These are phyloP conservation scores for Cardiocondyla obscurior DNA, from an alignment of 1,140 invertebrate species.

Conservation along the genomic window DNA sequence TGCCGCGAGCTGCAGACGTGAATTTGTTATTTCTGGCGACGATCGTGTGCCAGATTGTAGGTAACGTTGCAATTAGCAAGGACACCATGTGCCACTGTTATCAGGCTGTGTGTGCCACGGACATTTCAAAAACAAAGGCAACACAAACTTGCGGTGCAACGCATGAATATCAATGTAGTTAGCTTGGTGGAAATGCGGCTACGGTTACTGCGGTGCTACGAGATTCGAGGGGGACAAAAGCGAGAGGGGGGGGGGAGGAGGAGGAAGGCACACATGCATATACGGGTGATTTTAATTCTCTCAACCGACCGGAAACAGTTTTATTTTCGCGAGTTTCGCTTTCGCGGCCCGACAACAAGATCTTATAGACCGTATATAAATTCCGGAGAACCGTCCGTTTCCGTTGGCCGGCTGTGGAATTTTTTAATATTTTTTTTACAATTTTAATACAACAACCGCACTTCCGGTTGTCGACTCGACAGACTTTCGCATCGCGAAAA, in stretches of 20 bases:
- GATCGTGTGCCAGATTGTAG: neutral
- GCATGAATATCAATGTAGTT: constrained; percentile 42
- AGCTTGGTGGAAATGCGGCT: neutral
- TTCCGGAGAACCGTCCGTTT: neutral
- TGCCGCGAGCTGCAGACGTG: neutral
- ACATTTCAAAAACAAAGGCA: constrained; percentile 36
- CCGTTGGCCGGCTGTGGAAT: no score
- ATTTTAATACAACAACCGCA: neutral
- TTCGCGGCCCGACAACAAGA: neutral
- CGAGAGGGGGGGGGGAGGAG: no score
- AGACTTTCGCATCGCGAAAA: neutral
- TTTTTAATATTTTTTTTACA: neutral
- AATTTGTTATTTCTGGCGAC: neutral
- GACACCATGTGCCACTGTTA: constrained; percentile 2
- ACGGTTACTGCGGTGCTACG: neutral
- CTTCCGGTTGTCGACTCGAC: neutral
- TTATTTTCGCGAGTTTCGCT: neutral
- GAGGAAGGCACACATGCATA: neutral
- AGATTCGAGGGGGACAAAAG: constrained; percentile 11
- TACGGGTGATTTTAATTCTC: constrained; percentile 10
- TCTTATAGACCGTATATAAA: neutral
- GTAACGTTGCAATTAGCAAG: constrained; percentile 34
- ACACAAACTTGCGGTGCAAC: neutral
- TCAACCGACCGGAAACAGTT: constrained; percentile 4
- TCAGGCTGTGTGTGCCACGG: neutral